Evolutionary conservation across 2,888 invertebrate species (phyloP).

Genomic region (Germaria angustata): DNA sequence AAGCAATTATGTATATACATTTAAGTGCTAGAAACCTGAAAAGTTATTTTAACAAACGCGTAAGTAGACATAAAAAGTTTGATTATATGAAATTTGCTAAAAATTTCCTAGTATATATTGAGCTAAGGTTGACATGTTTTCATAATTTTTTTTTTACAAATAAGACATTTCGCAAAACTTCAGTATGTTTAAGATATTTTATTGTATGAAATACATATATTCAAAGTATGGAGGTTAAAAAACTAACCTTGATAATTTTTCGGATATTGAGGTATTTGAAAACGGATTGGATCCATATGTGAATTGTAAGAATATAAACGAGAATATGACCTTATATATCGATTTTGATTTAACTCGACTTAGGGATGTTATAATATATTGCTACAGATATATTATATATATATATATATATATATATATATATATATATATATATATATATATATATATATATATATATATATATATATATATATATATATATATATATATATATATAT

Average conservation of each 20-base stretch:
- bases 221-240: neutral
- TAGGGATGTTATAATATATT: slow-evolving; percentile 31
- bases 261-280: no score
- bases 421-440: neutral
- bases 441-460: neutral
- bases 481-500: neutral
- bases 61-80: neutral
- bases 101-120: neutral
- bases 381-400: slow-evolving; percentile 6
- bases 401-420: neutral
- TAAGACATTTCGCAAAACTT: slow-evolving; percentile 7
- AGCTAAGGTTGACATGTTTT: slow-evolving; percentile 24
- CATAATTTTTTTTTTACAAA: neutral
- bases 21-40: neutral
- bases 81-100: slow-evolving; percentile 28
- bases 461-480: neutral
- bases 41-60: neutral
- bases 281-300: no score
- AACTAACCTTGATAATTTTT: no score
- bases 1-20: neutral
- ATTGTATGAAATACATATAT: neutral
- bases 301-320: no score
- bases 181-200: neutral
- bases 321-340: neutral
- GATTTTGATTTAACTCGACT: slow-evolving; percentile 29